Evolutionary conservation across 2,888 invertebrate species (phyloP), one percentile per base, ranked within the genome.

Genomic region (Cremastinae sp.): DNA sequence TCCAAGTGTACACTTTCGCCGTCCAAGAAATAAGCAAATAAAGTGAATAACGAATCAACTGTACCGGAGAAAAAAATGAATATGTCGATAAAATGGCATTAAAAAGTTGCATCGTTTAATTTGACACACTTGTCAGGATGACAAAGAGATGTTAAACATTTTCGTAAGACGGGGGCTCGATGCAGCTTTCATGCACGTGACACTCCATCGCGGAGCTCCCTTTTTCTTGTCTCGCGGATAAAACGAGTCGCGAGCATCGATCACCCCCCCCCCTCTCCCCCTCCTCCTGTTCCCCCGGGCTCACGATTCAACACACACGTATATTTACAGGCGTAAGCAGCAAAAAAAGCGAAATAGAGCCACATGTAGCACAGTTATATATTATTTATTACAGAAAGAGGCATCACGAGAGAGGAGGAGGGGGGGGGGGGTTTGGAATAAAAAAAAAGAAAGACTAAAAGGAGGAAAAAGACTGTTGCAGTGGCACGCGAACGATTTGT

Each of bases 401-500:
- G 49, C 2, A 66, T 38, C 22, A 43, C 41, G 20, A 64, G 45
- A 28, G 36, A 3, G 59, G 22, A 38, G 51, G n/a, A n/a, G n/a
- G n/a, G n/a, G 12, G 45, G 20, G 62, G 51, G 62, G 34, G 34
- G 66, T 12, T 5, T 8, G n/a, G 28, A 66, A 49, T 54, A 22
- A 61, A 61, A 62, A 20, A 65, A 64, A 43, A 62, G 38, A 56
- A 41, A 41, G 22, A 14, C 51, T n/a, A 53, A 68, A 22, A 56
- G 58, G 43, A 47, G 53, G 16, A n/a, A 4, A 22, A 41, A 34
- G 41, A 59, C 59, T 38, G 14, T 47, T 61, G 47, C 75, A 75
- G 14, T 47, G 54, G 47, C 75, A 75, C 75, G 72, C 75, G 75
- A 75, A 68, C 58, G 58, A 76, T 58, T 76, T 62, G 62, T 72